phyloP scores from a whole-genome alignment of 2,888 invertebrate species.

The Marronus borbonicus region DNA sequence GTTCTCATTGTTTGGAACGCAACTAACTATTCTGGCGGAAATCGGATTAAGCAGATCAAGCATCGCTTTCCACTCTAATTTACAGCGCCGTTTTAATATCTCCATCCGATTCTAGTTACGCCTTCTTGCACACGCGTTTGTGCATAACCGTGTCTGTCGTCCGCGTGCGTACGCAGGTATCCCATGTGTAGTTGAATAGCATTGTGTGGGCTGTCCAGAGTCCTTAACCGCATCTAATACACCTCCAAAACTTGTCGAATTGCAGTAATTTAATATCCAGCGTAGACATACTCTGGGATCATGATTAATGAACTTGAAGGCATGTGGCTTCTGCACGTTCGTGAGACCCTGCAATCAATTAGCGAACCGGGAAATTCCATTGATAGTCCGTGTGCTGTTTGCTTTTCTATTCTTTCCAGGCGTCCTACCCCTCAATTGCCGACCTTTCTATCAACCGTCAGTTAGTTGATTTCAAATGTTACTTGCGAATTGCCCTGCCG shows the following conservation, averaged over 20 bases:
- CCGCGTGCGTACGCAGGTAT: not conserved
- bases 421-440: not conserved
- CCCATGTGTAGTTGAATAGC: constrained; percentile 12
- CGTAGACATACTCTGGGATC: constrained; percentile 46
- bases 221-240: constrained; percentile 1
- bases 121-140: not conserved
- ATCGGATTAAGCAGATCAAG: constrained; percentile 27
- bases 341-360: constrained; percentile 55
- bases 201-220: not conserved
- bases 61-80: constrained; percentile 28
- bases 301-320: constrained; percentile 57
- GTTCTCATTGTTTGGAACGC: constrained; percentile 3
- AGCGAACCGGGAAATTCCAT: constrained; percentile 50
- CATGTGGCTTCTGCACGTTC: constrained; percentile 49
- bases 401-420: constrained; percentile 30
- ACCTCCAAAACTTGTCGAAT: constrained; percentile 48
- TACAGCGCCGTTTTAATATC: constrained; percentile 14
- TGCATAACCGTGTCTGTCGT: not conserved
- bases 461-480: not conserved
- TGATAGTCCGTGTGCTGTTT: constrained; percentile 28
- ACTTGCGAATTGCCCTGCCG: constrained; percentile 3
- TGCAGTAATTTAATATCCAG: constrained; percentile 55
- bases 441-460: not conserved
- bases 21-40: constrained; percentile 15
- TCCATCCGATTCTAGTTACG: not conserved